Evolutionary conservation across 2,113 vertebrate species (phyloP), one percentile per base, ranked within the genome.

Genomic region (Grammomys surdaster): DNA sequence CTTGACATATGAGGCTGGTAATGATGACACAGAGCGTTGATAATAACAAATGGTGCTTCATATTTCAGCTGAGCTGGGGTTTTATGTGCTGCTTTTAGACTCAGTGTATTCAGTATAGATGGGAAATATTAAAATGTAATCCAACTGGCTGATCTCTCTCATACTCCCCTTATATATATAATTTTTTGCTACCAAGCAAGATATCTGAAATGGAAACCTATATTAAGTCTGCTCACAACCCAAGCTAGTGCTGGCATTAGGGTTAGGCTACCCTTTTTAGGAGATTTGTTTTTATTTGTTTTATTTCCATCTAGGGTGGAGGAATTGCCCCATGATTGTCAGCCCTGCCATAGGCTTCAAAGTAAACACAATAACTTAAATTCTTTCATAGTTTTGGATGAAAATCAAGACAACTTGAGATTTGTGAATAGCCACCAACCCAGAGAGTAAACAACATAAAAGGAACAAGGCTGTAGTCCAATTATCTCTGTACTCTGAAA

Each of bases 1-100:
- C 97, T 98, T 98, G 98, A 98, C 98, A 98, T 97, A 98, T 96
- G 97, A 98, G 97, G 88, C 89, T 97, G 95, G 94, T 98, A 96
- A 97, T 98, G 97, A 97, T 97, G 96, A 95, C 89, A 97, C 24
- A 97, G 73, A 95, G 89, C 86, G 81, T 46, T 95, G 96, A 97
- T 98, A 97, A 96, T 97, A 97, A 97, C 81, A 97, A 98, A 97
- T 97, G 95, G 95, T 92, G 70, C 97, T 95, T 98, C 94, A 89
- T 94, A 96, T 98, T 97, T 98, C 97, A 97, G 96, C 97, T 97
- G 97, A 96, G 96, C 96, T 80, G 86, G 56, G 51, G 13, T 96
- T 97, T 97, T 97, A 93, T 96, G 92, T 58, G 95, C 89, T 97
- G 94, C 96, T 95, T 96, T 97, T 96, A 96, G 84, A 94, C 56